Conservation (phyloP, 2,888 invertebrate species). For the Drosophila maculinotata region DNA sequence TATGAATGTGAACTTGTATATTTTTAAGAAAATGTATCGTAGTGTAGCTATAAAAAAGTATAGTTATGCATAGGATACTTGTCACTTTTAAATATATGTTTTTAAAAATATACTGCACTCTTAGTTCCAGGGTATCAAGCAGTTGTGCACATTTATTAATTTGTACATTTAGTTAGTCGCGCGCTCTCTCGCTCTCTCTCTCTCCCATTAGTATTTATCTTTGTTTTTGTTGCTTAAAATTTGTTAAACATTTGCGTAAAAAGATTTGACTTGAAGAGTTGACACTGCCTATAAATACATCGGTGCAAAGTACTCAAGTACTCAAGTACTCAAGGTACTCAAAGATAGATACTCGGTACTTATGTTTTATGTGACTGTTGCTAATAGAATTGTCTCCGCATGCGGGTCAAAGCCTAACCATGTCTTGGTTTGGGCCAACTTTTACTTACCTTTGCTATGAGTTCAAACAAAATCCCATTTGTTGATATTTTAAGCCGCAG, state of each 20-base stretch:
- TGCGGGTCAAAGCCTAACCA: too few relatives aligned
- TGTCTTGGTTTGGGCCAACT: too few relatives aligned
- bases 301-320: conserved; percentile 14
- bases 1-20: too few relatives aligned
- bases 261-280: conserved; percentile 41
- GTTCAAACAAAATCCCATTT: too few relatives aligned
- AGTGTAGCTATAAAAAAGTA: too few relatives aligned
- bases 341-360: background rate
- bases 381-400: background rate
- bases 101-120: too few relatives aligned
- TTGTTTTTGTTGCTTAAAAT: conserved; percentile 48
- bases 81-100: background rate
- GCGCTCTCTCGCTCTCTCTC: background rate
- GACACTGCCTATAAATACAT: conserved; percentile 24
- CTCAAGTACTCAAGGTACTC: conserved; percentile 16
- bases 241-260: conserved; percentile 56
- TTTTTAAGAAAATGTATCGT: too few relatives aligned
- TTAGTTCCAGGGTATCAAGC: conserved; percentile 7
- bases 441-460: background rate
- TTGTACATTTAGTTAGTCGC: background rate
- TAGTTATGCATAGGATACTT: too few relatives aligned
- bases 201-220: conserved; percentile 27
- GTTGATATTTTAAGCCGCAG: too few relatives aligned
- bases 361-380: background rate
- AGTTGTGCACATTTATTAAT: background rate